Evolutionary conservation across 2,113 vertebrate species (phyloP).

Genomic region (Xiphophorus maculatus): DNA sequence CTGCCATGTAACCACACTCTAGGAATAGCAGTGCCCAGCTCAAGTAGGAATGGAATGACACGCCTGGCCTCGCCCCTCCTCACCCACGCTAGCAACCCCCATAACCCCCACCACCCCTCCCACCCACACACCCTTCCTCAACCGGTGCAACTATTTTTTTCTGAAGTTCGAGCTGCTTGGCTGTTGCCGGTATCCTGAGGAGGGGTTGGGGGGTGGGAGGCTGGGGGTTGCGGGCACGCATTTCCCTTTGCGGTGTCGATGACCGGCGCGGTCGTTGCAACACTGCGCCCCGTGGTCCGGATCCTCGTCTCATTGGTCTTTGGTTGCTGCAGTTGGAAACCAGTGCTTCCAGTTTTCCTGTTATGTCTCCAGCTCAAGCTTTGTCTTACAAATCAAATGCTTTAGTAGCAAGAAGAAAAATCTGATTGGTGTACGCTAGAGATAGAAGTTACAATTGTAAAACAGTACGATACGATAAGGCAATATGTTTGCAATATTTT

Average conservation of each 20-base stretch:
- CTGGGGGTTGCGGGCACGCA: background rate
- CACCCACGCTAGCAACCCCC: slow-evolving; percentile 31
- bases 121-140: slow-evolving; percentile 7
- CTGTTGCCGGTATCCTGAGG: background rate
- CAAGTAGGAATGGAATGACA: slow-evolving; percentile 74
- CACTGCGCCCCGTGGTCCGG: background rate
- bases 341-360: slow-evolving; percentile 21
- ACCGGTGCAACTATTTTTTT: background rate
- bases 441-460: no score
- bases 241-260: background rate
- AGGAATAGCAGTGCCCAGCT: slow-evolving; percentile 76
- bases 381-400: background rate
- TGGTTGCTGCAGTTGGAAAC: background rate
- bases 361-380: background rate
- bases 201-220: background rate
- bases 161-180: background rate
- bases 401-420: slow-evolving; percentile 33
- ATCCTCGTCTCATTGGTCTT: background rate
- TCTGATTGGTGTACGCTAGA: background rate
- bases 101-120: no score
- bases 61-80: slow-evolving; percentile 63
- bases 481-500: background rate
- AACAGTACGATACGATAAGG: background rate
- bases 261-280: background rate
- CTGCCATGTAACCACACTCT: slow-evolving; percentile 86